phyloP scores from a whole-genome alignment of 2,888 invertebrate genomes.

The Eilema depressum region DNA sequence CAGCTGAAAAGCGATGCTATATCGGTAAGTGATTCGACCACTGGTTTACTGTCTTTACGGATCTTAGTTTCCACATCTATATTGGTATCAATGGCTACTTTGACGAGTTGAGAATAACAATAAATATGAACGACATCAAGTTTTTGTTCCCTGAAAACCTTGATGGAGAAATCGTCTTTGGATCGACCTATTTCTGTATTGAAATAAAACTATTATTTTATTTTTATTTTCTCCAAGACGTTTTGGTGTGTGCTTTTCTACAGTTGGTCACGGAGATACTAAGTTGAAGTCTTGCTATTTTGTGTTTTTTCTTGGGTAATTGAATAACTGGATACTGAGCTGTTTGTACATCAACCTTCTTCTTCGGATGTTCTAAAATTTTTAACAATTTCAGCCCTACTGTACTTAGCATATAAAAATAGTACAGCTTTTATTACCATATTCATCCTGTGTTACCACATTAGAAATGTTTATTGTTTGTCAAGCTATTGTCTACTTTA shows the following conservation, averaged over 20 bases:
- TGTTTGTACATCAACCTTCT: too few species aligned
- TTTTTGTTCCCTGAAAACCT: too few species aligned
- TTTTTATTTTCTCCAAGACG: too few species aligned
- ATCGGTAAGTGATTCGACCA: conserved; percentile 35
- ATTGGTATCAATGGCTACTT: conserved; percentile 22
- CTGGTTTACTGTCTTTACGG: conserved; percentile 55
- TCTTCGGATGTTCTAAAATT: too few species aligned
- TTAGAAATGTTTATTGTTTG: background rate
- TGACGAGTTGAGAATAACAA: background rate
- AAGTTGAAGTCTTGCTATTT: too few species aligned
- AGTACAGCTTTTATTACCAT: background rate
- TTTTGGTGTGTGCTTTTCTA: too few species aligned
- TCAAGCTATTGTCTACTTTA: background rate
- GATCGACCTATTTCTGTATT: background rate
- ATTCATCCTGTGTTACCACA: background rate
- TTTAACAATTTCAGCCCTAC: too few species aligned
- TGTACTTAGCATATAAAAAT: background rate
- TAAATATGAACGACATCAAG: background rate
- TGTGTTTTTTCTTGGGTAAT: too few species aligned
- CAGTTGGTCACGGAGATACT: too few species aligned
- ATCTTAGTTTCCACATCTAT: conserved; percentile 42
- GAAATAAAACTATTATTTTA: too few species aligned
- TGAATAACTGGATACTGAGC: too few species aligned
- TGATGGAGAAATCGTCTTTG: background rate
- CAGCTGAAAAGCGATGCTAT: conserved; percentile 54